Percentiles rank a stretch among this genome's conserved stretches.
phyloP scores from a whole-genome alignment of 1,140 invertebrate species.

The Calephelis nemesis region DNA sequence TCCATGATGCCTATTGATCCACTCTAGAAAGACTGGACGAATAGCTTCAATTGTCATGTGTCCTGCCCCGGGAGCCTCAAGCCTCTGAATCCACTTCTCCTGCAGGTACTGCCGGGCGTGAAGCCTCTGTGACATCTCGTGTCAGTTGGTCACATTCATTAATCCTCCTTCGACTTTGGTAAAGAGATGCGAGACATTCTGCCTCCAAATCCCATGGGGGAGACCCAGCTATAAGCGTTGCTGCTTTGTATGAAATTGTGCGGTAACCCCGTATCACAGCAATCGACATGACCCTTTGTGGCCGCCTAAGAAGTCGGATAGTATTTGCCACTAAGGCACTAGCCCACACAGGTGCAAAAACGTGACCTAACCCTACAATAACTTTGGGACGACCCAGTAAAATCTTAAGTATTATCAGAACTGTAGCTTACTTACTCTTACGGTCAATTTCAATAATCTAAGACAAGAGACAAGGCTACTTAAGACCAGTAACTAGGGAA shows the following conservation, averaged over 20 bases:
- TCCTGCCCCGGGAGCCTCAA: not conserved
- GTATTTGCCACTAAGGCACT: no score
- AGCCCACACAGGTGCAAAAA: no score
- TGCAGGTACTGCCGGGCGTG: not conserved
- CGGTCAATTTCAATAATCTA: no score
- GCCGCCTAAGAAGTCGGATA: no score
- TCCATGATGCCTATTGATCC: constrained; percentile 13
- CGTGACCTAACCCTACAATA: no score
- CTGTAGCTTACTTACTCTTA: no score
- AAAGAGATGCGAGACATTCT: not conserved
- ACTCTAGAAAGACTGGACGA: not conserved
- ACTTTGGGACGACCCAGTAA: no score
- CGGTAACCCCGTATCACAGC: not conserved
- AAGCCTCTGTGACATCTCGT: not conserved
- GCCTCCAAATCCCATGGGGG: not conserved
- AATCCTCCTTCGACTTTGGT: no score
- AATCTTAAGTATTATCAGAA: no score
- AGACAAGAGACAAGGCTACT: no score
- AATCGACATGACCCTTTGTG: not conserved
- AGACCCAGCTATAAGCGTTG: not conserved
- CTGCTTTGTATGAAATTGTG: not conserved
- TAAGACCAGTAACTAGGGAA: no score
- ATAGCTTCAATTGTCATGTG: not conserved
- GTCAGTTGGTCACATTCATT: not conserved
- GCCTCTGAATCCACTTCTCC: not conserved